Evolutionary conservation across 2,888 invertebrate genomes (phyloP).

Genomic region (Heliconius ethilla): DNA sequence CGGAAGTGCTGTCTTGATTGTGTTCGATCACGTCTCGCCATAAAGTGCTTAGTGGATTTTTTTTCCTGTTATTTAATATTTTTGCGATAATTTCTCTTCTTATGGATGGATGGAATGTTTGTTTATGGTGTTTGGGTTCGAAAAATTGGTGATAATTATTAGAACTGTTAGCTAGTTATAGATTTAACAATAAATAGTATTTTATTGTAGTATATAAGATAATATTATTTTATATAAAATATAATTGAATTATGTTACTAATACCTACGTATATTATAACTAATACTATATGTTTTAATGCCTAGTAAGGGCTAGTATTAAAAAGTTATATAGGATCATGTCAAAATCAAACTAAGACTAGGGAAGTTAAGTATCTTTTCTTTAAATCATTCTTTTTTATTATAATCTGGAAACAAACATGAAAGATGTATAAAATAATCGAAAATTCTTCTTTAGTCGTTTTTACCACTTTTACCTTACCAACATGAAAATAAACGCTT

Average conservation of each 20-base stretch:
- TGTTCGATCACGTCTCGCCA: slow-evolving; percentile 23
- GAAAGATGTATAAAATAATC: neutral
- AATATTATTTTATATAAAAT: too few species aligned
- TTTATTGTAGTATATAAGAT: too few species aligned
- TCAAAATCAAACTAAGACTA: too few species aligned
- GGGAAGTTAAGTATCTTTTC: neutral
- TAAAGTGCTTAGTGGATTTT: slow-evolving; percentile 23
- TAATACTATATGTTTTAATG: too few species aligned
- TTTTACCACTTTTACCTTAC: slow-evolving; percentile 10
- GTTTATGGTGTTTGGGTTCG: neutral
- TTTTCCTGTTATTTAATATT: slow-evolving; percentile 17
- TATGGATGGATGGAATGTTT: neutral
- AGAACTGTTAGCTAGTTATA: neutral
- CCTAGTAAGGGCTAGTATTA: neutral
- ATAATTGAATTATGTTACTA: neutral
- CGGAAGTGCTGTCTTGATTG: slow-evolving; percentile 23
- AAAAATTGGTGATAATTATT: neutral
- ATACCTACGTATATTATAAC: neutral
- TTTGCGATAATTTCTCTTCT: neutral
- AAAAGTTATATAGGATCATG: neutral
- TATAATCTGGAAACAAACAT: too few species aligned
- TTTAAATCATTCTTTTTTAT: neutral
- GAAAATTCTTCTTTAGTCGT: slow-evolving; percentile 3
- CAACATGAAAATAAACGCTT: slow-evolving; percentile 4
- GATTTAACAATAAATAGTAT: too few species aligned